phyloP scores from a whole-genome alignment of 2,888 invertebrate genomes.

The Encarsia formosa region DNA sequence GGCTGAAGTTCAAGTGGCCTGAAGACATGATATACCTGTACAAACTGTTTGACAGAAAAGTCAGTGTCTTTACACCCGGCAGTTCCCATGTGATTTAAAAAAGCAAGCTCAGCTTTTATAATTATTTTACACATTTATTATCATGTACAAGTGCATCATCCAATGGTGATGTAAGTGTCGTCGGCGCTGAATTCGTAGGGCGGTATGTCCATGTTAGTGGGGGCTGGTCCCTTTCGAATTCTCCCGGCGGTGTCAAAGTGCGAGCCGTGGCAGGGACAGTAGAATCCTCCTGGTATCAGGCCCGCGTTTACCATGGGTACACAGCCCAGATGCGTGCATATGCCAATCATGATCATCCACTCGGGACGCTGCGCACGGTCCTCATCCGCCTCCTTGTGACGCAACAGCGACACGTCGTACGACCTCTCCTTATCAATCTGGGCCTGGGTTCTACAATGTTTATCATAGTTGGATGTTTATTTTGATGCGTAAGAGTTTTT shows the following conservation, averaged over 20 bases:
- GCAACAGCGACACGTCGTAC: constrained; percentile 60
- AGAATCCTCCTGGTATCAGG: constrained; percentile 69
- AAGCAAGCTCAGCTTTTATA: not conserved
- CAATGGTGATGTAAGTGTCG: constrained; percentile 57
- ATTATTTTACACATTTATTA: not conserved
- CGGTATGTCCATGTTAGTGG: constrained; percentile 67
- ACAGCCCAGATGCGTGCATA: constrained; percentile 81
- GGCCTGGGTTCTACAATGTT: constrained; percentile 53
- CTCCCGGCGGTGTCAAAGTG: constrained; percentile 76
- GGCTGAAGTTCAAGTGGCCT: constrained; percentile 39
- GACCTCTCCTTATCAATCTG: constrained; percentile 63
- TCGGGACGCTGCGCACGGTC: constrained; percentile 65
- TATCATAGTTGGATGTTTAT: not conserved
- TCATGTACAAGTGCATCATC: constrained; percentile 40
- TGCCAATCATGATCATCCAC: constrained; percentile 75
- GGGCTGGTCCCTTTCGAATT: constrained; percentile 72
- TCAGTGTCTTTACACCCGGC: constrained; percentile 71
- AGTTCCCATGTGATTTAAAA: constrained; percentile 19
- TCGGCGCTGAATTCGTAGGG: constrained; percentile 58
- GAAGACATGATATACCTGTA: constrained; percentile 56
- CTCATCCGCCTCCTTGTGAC: constrained; percentile 68
- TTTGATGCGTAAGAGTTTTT: no score
- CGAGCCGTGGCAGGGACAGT: constrained; percentile 81
- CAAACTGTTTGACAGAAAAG: constrained; percentile 70
- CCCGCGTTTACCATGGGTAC: constrained; percentile 71